Conservation (phyloP, 2,797 vertebrate species). For the Taeniopygia guttata region DNA sequence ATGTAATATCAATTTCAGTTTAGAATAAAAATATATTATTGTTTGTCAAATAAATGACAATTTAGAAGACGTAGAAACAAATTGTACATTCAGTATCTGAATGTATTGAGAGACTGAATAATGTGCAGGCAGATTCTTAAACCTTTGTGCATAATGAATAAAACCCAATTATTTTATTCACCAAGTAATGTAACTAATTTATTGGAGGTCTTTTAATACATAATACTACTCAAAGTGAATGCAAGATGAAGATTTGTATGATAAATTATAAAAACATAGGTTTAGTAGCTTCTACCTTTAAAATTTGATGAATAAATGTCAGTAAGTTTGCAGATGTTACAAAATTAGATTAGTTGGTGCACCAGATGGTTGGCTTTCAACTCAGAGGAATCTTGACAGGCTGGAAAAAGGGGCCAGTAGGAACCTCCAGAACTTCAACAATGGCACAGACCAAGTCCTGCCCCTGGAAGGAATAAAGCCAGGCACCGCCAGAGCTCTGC, state of each 20-base stretch:
- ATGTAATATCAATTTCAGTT: neutral
- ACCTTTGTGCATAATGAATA: neutral
- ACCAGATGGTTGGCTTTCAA: neutral
- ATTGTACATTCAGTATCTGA: neutral
- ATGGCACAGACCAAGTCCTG: neutral
- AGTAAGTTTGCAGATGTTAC: neutral
- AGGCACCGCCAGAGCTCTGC: fast-evolving
- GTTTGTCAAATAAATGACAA: neutral
- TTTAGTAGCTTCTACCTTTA: neutral
- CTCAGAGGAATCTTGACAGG: neutral
- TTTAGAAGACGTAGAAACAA: neutral
- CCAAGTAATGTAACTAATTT: neutral
- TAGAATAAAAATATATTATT: neutral
- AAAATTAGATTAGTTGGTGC: neutral
- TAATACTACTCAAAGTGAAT: neutral
- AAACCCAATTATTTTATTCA: neutral
- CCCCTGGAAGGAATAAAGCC: neutral
- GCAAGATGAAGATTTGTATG: neutral
- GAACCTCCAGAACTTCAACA: neutral
- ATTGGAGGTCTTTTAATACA: neutral
- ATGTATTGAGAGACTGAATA: neutral
- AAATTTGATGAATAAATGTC: neutral
- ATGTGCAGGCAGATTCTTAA: neutral
- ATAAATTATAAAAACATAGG: neutral
- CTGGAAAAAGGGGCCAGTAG: neutral